Evolutionary conservation across 1,140 invertebrate genomes (phyloP), one percentile per base, ranked within the genome.

Genomic region (Bursaphelenchus mucronatus): DNA sequence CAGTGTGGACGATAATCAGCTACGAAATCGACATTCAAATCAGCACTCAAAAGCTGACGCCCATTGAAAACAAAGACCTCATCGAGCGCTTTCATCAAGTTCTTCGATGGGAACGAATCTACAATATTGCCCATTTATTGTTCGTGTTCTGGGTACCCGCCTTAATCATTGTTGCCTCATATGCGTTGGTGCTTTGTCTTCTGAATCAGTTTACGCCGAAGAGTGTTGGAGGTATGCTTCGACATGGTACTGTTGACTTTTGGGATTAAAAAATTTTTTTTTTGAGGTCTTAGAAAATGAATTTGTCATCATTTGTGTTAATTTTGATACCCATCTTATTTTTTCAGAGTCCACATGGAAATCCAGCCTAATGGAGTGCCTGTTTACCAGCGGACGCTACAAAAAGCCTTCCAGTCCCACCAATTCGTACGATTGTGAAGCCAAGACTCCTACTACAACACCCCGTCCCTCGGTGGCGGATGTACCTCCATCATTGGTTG

Each of bases 101-200:
- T 15, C 40, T 66, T 19, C 40, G 39, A 13, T 74, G 61, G 62
- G 75, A 78, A 57, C 57, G 64, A 45, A 56, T 76, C 10, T 78
- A 80, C 63, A 73, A 72, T 30, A 65, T 76, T 46, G 47, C 58
- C 11, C 76, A 78, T 66, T 59, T 78, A n/a, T 30, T 78, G 13
- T 78, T 78, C 56, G 68, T 78, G 13, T 78, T 80, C 61, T 78
- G 78, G 78, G 67, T 80, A 17, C 76, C 76, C 8, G 63, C 76
- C 43, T 63, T 80, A 41, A 57, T 76, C 10, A 78, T 78, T n/a
- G 56, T 76, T 19, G 58, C 58, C 15, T 70, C 59, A 15, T 77
- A 77, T 54, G 56, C 58, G n/a, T 53, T 68, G 19, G 69, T 77
- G 15, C 57, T 77, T 30, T 70, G 59, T 47, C 64, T 70, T 13